These are phyloP conservation scores for Pangasius macronema DNA, from an alignment of 2,797 vertebrate species.

Conservation along the genomic window DNA sequence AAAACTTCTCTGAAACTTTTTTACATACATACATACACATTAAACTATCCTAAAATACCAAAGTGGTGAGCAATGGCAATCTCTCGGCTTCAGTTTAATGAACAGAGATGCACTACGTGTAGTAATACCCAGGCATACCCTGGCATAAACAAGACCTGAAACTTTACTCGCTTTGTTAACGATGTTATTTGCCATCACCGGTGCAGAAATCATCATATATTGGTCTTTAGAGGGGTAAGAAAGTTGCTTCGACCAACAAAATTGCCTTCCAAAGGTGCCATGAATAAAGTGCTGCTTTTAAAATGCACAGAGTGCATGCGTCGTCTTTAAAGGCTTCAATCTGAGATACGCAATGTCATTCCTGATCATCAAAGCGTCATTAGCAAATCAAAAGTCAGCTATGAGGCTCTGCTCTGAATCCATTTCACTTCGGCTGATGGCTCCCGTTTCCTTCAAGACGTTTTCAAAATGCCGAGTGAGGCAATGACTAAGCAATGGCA, in stretches of 20 bases:
- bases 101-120: not conserved
- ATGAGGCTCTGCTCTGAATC: not conserved
- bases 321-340: constrained; percentile 1
- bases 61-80: not conserved
- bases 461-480: not conserved
- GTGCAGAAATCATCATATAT: constrained; percentile 14
- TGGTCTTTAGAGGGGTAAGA: not conserved
- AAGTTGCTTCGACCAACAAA: not conserved
- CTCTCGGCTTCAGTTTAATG: not conserved
- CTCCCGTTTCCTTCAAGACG: not conserved
- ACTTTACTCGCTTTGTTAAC: constrained; percentile 4
- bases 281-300: constrained; percentile 16
- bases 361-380: not conserved
- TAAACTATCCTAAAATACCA: not conserved
- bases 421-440: not conserved
- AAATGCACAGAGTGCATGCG: not conserved
- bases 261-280: not conserved
- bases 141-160: not conserved
- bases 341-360: not conserved
- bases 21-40: too few relatives aligned
- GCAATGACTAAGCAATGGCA: not conserved
- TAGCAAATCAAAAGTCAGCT: constrained; percentile 15
- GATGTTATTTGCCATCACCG: not conserved
- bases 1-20: too few relatives aligned
- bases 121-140: not conserved